A percentile compares a stretch with the other conserved stretches of the same genome.
phyloP scores from a whole-genome alignment of 1,140 invertebrate genomes.

The Anthonomus grandis region DNA sequence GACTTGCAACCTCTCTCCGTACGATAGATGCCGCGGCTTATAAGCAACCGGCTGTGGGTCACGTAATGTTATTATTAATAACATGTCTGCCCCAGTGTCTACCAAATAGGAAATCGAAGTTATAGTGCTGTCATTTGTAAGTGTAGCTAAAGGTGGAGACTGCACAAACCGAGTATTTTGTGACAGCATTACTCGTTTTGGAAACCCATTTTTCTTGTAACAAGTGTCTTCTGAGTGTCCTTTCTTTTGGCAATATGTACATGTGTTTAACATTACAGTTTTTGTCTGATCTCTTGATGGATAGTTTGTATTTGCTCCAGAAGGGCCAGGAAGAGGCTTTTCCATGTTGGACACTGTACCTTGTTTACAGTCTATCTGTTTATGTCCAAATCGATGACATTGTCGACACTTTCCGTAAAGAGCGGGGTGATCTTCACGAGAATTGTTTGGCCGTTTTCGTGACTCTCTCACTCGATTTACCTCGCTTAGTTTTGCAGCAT shows the following conservation, averaged over 20 bases:
- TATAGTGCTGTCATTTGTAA: not conserved
- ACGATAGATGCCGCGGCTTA: not conserved
- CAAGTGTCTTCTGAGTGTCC: conserved; percentile 1
- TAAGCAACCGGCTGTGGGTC: not conserved
- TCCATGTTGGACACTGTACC: not conserved
- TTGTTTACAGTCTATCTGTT: not conserved
- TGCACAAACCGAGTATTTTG: conserved; percentile 4
- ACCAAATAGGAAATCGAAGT: not conserved
- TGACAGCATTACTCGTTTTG: conserved; percentile 1
- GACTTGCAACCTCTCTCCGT: not conserved
- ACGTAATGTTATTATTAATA: not conserved
- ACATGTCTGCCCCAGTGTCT: not conserved
- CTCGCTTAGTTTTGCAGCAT: not conserved
- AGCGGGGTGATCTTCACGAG: not conserved
- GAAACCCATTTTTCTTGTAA: not conserved
- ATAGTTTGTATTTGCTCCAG: not conserved
- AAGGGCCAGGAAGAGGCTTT: not conserved
- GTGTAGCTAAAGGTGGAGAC: not conserved
- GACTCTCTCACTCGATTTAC: not conserved
- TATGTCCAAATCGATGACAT: too few species aligned
- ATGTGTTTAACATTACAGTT: not conserved
- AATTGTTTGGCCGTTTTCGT: not conserved
- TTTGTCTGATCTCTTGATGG: not conserved
- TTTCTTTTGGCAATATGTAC: too few species aligned
- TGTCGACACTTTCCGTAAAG: not conserved